Evolutionary conservation across 2,888 invertebrate species (phyloP).

Genomic region (Cryptosula pallasiana): DNA sequence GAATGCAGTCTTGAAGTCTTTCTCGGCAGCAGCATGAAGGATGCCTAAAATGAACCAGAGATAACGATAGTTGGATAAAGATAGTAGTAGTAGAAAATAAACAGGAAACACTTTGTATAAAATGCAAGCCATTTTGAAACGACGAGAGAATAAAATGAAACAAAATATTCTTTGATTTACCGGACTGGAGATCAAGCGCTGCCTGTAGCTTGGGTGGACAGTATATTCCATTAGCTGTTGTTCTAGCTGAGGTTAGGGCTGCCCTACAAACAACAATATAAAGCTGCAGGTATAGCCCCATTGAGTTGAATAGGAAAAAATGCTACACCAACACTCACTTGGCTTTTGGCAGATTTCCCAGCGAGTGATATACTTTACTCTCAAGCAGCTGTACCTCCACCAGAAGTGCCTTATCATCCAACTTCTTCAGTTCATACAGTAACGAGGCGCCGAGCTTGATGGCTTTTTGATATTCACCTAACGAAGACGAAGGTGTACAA

Average conservation of each 20-base stretch:
- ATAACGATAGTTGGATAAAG: too few relatives aligned
- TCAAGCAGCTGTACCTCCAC: conserved; percentile 97
- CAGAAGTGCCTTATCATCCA: conserved; percentile 96
- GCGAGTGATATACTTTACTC: conserved; percentile 95
- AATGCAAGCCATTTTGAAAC: too few relatives aligned
- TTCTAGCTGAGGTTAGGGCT: conserved; percentile 92
- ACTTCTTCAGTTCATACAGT: conserved; percentile 90
- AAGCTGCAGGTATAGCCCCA: too few relatives aligned
- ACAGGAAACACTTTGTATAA: too few relatives aligned
- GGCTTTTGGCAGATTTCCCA: conserved; percentile 86
- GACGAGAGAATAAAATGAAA: too few relatives aligned
- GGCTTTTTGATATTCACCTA: conserved; percentile 16
- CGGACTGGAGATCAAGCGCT: conserved; percentile 91
- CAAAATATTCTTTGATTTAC: too few relatives aligned
- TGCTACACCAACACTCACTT: conserved; percentile 36
- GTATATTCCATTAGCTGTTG: conserved; percentile 99
- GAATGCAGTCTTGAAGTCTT: conserved; percentile 98
- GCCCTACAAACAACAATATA: conserved; percentile 69
- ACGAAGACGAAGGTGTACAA: not conserved
- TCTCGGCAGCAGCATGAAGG: conserved; percentile 97
- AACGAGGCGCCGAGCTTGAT: conserved; percentile 62
- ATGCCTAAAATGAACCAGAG: conserved; percentile 58
- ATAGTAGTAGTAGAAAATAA: too few relatives aligned
- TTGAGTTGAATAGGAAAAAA: too few relatives aligned
- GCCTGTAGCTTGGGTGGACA: conserved; percentile 98